A percentile compares a stretch with the other conserved stretches of the same genome.
Conservation (phyloP, 2,888 invertebrate species). For the Neoaliturus tenellus region DNA sequence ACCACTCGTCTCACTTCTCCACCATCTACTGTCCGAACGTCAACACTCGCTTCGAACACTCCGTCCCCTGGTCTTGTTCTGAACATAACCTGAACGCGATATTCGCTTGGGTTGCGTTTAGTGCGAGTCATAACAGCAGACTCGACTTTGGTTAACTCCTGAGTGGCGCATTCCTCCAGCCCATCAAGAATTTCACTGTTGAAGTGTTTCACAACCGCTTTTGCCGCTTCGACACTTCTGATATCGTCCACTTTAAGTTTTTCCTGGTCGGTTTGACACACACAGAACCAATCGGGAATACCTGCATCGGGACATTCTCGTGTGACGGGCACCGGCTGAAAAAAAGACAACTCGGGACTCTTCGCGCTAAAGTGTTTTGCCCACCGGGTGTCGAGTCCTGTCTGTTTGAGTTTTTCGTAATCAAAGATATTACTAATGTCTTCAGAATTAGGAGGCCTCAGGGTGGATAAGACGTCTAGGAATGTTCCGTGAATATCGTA, state of each 20-base stretch:
- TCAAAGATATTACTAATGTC: constrained; percentile 1
- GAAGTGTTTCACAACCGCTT: constrained; percentile 59
- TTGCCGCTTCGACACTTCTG: constrained; percentile 46
- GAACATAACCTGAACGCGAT: constrained; percentile 55
- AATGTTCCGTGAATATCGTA: constrained; percentile 66
- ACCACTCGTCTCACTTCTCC: constrained; percentile 32
- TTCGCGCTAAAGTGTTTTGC: constrained; percentile 57
- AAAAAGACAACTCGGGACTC: constrained; percentile 60
- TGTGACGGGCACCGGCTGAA: constrained; percentile 59
- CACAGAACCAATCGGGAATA: constrained; percentile 63
- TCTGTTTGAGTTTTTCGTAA: constrained; percentile 38
- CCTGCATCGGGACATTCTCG: constrained; percentile 63
- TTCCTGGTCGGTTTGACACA: constrained; percentile 60
- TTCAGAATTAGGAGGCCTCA: constrained; percentile 50
- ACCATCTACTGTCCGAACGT: constrained; percentile 36
- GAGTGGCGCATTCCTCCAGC: constrained; percentile 58
- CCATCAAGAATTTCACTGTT: constrained; percentile 59
- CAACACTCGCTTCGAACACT: constrained; percentile 60
- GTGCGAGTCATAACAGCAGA: constrained; percentile 19
- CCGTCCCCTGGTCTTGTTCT: constrained; percentile 51
- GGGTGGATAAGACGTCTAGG: constrained; percentile 62
- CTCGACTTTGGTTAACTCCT: constrained; percentile 59
- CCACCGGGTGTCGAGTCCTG: constrained; percentile 26
- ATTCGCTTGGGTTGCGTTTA: neutral
- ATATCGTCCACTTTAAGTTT: constrained; percentile 42